Base-by-base conservation (phyloP, 2,888 invertebrate species). In the Drosophila pullipes region DNA sequence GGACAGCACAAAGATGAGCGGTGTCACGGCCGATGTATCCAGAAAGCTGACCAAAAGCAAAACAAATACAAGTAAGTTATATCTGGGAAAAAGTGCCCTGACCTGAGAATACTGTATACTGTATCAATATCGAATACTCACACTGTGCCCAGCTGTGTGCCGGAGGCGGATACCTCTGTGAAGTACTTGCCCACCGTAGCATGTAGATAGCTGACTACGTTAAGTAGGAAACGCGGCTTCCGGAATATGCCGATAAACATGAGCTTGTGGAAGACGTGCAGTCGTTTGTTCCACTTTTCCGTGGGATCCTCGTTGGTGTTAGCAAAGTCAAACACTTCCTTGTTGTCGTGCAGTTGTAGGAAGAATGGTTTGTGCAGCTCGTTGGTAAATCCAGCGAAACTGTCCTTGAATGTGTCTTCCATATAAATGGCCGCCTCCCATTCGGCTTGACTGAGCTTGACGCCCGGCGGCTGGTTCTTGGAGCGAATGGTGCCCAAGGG, bases 1-100 rank as follows among this genome's bases (percentile, higher is more conserved):
- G 81, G 97, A 97, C 66, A 98, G 94, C 0, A 98, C 96, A 92
- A 98, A 98, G 53, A 98, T 96, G 1, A 98, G 93, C 0, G 98
- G 98, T 1, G 96, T 97, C 0, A 95, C 93, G 53, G 95, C 94
- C 0, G 96, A 95, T 3, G 96, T 97, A 80, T 97, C 97, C 67
- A 95, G 94, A 86, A 95, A 97, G 69, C 97, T 97, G 85, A 11
- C n/a, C 52, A 16, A 93, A 28, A 60, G 11, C 2, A 4, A 16
- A 41, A 30, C 31, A 55, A 10, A 33, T 6, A 11, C 1, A 28
- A 44, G 16, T 31, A 4, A 57, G 9, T 4, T 57, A 9, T 0
- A n/a, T 39, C 28, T 30, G 7, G 37, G 1, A 37, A 6, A 6
- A 25, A 28, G 37, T 11, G 3, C 25, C 9, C 16, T 1, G 25